Evolutionary conservation across 2,888 invertebrate species (phyloP), one percentile per base, ranked within the genome.

Genomic region (Calameuta filiformis): DNA sequence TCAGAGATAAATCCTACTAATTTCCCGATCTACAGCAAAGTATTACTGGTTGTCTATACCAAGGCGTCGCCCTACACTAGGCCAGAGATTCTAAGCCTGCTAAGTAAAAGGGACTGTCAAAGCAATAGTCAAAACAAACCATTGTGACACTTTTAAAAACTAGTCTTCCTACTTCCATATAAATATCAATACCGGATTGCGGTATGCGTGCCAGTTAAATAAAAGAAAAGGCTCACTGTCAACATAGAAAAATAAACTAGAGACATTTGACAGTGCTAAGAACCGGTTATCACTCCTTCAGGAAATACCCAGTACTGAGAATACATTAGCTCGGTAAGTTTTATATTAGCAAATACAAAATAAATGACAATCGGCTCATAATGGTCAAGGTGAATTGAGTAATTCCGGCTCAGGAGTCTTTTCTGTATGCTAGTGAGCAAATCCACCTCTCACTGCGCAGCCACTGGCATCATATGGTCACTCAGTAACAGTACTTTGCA

Each of bases 401-500:
- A 56, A 56, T 56, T 56, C 56, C 23, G 23, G 56, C 56, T 56
- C 56, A 56, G 56, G 56, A 56, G 9, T 23, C 56, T 56, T 56
- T 56, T 56, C 56, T 23, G 23, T 56, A 56, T 56, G 56, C 56
- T 15, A 56, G 56, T 56, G 56, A 56, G 56, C 56, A 23, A 56
- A 56, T 56, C 56, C 23, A 56, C 56, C 56, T 23, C 56, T 56
- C 56, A 56, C 56, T 56, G 56, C 9, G 23, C 56, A 56, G 56
- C 56, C 56, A 56, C 23, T 23, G 56, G 56, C 9, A 56, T 56
- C 23, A 9, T 56, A 56, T 56, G 56, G 56, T 56, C 56, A 56
- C 56, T 56, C 56, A 0, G 1, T 87, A 87, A 87, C 87, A 84
- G 87, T 86, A 86, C 83, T 84, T 81, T 77, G 79, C 79, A 81